Percentiles rank a stretch among this genome's conserved stretches.
phyloP scores from a whole-genome alignment of 2,797 vertebrate species.

The Gambelia wislizenii region DNA sequence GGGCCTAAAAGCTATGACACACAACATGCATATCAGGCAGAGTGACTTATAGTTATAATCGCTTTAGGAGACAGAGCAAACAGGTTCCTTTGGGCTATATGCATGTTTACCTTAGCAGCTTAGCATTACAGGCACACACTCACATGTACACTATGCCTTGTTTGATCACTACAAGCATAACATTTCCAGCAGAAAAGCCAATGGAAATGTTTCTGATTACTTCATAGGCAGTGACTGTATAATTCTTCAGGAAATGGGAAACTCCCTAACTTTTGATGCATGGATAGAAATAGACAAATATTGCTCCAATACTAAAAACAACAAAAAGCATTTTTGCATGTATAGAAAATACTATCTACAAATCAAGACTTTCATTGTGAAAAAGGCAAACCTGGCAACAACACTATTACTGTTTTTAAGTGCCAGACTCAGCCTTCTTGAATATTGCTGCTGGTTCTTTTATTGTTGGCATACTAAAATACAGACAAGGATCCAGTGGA shows the following conservation, averaged over 20 bases:
- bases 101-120: background rate
- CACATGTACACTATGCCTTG: background rate
- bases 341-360: background rate
- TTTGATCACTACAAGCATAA: background rate
- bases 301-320: background rate
- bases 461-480: too few species aligned
- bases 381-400: background rate
- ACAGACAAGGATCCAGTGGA: too few species aligned
- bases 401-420: background rate
- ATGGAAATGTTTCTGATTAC: background rate
- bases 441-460: background rate
- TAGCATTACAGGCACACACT: background rate
- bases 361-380: background rate
- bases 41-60: background rate
- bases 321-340: background rate
- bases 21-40: background rate
- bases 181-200: background rate
- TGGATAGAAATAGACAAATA: constrained; percentile 31
- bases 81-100: too few species aligned
- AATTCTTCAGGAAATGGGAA: constrained; percentile 7
- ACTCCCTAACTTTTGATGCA: constrained; percentile 34
- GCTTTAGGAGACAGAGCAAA: background rate
- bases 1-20: background rate
- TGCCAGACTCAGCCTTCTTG: background rate
- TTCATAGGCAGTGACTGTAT: background rate